Evolutionary conservation across 2,888 invertebrate species (phyloP).

Genomic region (Cotesia congregata): DNA sequence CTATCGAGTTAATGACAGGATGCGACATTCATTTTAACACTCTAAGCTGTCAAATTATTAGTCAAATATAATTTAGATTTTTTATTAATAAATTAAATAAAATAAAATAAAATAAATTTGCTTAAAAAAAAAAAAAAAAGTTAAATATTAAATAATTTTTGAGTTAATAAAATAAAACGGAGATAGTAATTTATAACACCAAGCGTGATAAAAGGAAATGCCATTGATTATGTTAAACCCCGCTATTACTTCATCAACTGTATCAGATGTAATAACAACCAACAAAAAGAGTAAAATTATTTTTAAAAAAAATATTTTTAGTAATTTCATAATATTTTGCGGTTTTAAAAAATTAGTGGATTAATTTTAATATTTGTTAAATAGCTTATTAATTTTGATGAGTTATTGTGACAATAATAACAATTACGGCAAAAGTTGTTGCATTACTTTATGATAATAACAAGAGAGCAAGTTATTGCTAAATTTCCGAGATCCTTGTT

Average conservation of each 20-base stretch:
- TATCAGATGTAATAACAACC: slow-evolving; percentile 62
- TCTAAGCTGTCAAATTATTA: slow-evolving; percentile 47
- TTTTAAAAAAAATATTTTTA: slow-evolving; percentile 4
- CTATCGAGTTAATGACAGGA: slow-evolving; percentile 64
- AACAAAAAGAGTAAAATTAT: slow-evolving; percentile 42
- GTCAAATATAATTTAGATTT: background rate
- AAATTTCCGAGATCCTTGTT: slow-evolving; percentile 6
- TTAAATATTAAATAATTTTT: no score
- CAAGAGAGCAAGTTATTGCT: slow-evolving; percentile 6
- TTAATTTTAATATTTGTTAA: background rate
- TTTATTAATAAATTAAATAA: slow-evolving; percentile 5
- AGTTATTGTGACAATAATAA: background rate
- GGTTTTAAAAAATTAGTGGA: slow-evolving; percentile 23
- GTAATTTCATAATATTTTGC: slow-evolving; percentile 18
- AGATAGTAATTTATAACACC: background rate
- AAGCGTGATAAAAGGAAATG: slow-evolving; percentile 56
- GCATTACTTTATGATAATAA: background rate
- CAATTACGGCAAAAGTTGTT: background rate
- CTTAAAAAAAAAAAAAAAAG: background rate
- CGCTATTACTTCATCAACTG: slow-evolving; percentile 64
- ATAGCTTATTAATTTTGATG: background rate
- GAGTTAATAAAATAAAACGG: background rate
- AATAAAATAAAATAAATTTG: slow-evolving; percentile 5
- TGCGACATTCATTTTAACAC: slow-evolving; percentile 57
- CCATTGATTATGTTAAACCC: slow-evolving; percentile 60